Evolutionary conservation across 2,888 invertebrate genomes (phyloP).

Genomic region (Sclerodermus sp.): DNA sequence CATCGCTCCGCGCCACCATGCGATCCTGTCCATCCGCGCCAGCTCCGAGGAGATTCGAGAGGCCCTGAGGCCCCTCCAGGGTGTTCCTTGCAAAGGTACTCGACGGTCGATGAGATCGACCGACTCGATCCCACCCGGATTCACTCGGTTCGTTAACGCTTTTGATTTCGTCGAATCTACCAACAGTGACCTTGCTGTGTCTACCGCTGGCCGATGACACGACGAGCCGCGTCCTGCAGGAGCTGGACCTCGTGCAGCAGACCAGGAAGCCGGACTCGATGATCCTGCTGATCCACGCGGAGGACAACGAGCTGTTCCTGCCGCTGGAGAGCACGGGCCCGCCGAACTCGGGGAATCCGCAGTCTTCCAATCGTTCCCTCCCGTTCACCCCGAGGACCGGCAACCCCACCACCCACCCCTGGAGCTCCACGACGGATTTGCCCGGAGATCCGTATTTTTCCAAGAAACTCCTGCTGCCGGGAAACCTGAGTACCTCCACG

Average conservation of each 20-base stretch:
- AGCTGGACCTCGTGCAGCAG: slow-evolving; percentile 57
- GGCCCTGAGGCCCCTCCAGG: slow-evolving; percentile 56
- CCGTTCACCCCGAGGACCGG: slow-evolving; percentile 11
- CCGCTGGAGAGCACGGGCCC: too few relatives aligned
- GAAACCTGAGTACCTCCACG: slow-evolving; percentile 35
- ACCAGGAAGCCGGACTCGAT: slow-evolving; percentile 56
- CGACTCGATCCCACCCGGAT: too few relatives aligned
- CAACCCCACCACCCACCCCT: too few relatives aligned
- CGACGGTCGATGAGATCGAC: too few relatives aligned
- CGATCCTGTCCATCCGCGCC: slow-evolving; percentile 56
- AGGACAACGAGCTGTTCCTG: slow-evolving; percentile 42
- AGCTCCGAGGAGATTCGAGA: slow-evolving; percentile 53
- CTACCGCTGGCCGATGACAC: slow-evolving; percentile 56
- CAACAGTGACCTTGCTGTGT: slow-evolving; percentile 61
- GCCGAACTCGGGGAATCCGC: slow-evolving; percentile 38
- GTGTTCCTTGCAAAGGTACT: slow-evolving; percentile 61
- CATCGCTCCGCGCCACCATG: slow-evolving; percentile 61
- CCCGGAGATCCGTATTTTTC: not conserved
- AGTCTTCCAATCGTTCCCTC: slow-evolving; percentile 37
- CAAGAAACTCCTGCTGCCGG: slow-evolving; percentile 29
- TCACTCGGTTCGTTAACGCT: too few relatives aligned
- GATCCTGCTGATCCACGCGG: slow-evolving; percentile 58
- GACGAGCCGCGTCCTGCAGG: slow-evolving; percentile 46
- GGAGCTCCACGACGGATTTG: too few relatives aligned
- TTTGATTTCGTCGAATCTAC: too few relatives aligned